Percentiles rank a stretch among this genome's conserved stretches.
Evolutionary conservation across 2,113 vertebrate genomes (phyloP).

Genomic region (Sebastes schlegelii): DNA sequence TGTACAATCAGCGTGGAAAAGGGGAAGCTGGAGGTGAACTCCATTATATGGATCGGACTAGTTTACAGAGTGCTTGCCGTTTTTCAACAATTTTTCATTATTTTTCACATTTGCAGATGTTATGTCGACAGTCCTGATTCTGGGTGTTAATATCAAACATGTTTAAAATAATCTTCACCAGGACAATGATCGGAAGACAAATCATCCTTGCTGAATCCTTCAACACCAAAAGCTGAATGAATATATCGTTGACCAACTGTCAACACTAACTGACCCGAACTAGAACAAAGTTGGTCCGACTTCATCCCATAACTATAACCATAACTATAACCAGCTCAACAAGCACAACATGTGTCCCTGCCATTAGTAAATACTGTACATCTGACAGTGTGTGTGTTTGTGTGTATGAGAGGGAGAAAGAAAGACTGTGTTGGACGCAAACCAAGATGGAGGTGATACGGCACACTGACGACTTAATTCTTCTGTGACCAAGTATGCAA

Average conservation of each 20-base stretch:
- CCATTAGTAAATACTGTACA: not conserved
- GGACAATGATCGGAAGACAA: not conserved
- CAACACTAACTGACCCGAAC: not conserved
- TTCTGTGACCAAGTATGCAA: constrained; percentile 12
- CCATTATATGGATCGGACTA: no score
- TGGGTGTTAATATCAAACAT: not conserved
- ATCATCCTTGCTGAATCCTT: not conserved
- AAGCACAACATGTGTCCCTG: no score
- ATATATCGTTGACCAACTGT: not conserved
- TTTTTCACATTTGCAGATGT: not conserved
- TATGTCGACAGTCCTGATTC: not conserved
- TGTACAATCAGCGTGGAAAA: no score
- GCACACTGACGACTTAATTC: constrained; percentile 9
- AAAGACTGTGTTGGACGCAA: not conserved
- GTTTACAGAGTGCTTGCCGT: no score
- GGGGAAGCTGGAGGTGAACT: no score
- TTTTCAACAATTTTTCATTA: no score
- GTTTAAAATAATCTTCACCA: not conserved
- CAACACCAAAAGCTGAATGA: not conserved
- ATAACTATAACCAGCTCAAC: not conserved
- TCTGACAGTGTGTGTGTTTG: not conserved
- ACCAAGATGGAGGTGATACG: constrained; percentile 16
- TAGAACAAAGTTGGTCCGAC: not conserved
- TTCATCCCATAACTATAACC: no score
- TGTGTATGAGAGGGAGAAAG: not conserved